phyloP scores from a whole-genome alignment of 2,797 vertebrate genomes.

The Liasis olivaceus region DNA sequence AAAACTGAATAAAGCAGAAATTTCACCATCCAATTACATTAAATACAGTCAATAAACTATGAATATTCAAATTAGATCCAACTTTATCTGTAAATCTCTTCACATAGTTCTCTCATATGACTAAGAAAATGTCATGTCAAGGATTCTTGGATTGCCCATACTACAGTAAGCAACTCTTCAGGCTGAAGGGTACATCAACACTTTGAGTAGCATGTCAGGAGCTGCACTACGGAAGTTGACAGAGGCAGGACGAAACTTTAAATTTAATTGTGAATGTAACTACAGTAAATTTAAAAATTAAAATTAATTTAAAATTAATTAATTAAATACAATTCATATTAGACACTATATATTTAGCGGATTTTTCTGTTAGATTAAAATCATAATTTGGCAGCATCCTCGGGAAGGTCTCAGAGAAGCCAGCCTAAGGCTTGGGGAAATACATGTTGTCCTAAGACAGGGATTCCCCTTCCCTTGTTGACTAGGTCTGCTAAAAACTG shows the following conservation, averaged over 20 bases:
- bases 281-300: not conserved
- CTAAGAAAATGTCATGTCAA: not conserved
- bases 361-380: not conserved
- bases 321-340: not conserved
- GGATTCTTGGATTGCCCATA: not conserved
- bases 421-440: not conserved
- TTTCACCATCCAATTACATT: slow-evolving; percentile 32
- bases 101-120: not conserved
- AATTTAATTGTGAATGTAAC: not conserved
- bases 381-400: not conserved
- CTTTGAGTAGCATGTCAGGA: not conserved
- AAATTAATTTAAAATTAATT: not conserved
- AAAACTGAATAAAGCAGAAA: not conserved
- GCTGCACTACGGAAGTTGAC: not conserved
- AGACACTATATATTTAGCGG: not conserved
- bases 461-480: not conserved
- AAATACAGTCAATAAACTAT: not conserved
- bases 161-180: not conserved
- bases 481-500: not conserved
- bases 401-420: not conserved
- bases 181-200: not conserved
- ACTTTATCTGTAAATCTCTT: not conserved
- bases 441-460: not conserved
- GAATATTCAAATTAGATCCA: not conserved
- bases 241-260: not conserved